Conservation (phyloP, 2,113 vertebrate species). For the Ginglymostoma cirratum region DNA sequence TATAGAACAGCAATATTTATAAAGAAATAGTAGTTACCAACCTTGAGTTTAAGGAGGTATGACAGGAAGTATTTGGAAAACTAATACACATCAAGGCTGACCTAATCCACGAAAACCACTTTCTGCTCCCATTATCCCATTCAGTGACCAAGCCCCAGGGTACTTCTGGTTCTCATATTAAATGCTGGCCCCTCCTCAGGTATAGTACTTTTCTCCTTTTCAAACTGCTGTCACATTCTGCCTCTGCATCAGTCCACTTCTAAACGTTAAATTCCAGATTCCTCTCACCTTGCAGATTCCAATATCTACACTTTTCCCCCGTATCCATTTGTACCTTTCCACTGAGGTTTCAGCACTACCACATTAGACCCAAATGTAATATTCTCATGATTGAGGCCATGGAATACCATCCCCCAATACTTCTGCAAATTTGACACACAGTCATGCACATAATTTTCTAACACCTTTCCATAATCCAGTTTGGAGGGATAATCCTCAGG, state of each 20-base stretch:
- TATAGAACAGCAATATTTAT: too few species aligned
- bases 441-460: not conserved
- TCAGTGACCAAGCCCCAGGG: not conserved
- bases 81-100: not conserved
- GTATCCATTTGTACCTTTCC: not conserved
- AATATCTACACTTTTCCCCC: not conserved
- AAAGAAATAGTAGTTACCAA: not conserved
- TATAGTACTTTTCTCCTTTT: not conserved
- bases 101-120: not conserved
- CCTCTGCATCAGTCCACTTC: not conserved
- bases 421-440: not conserved
- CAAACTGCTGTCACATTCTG: not conserved
- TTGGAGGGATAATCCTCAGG: not conserved
- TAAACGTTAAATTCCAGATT: not conserved
- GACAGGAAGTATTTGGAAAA: not conserved
- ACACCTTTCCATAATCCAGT: not conserved
- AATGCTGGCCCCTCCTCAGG: not conserved
- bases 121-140: not conserved
- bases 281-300: not conserved
- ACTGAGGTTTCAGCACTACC: not conserved
- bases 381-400: not conserved
- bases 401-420: not conserved
- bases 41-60: not conserved
- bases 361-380: not conserved
- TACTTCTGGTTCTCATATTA: not conserved